Conservation (phyloP, 2,888 invertebrate genomes). For the Ypsolopha scabrella region DNA sequence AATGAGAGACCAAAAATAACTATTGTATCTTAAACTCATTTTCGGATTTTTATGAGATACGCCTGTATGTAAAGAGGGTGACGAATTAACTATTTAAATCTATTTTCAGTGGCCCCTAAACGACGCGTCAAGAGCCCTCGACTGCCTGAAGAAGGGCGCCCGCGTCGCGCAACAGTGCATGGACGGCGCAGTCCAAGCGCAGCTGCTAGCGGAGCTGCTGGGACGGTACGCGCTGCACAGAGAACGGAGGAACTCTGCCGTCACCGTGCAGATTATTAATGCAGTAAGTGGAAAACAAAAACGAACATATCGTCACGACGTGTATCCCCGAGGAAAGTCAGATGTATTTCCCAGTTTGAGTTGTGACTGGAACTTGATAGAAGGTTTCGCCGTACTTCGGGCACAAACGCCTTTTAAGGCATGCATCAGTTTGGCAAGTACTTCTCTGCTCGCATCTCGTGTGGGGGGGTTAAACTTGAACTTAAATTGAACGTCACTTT, state of each 20-base stretch:
- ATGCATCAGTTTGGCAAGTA: too few species aligned
- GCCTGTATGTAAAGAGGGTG: too few species aligned
- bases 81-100: too few species aligned
- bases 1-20: too few species aligned
- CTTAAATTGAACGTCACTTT: too few species aligned
- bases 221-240: conserved; percentile 95
- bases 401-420: too few species aligned
- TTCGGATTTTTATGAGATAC: too few species aligned
- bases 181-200: conserved; percentile 96
- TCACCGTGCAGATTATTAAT: conserved; percentile 67
- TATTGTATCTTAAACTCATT: too few species aligned
- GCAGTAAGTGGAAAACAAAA: conserved; percentile 44
- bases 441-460: too few species aligned
- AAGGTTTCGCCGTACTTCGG: too few species aligned
- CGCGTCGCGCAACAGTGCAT: conserved; percentile 97
- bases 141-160: conserved; percentile 95
- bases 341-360: neutral
- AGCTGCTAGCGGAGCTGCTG: conserved; percentile 93
- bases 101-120: conserved; percentile 74
- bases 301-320: neutral
- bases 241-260: conserved; percentile 83
- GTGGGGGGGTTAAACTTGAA: too few species aligned
- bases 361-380: too few species aligned
- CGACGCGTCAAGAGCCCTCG: conserved; percentile 91
- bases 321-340: neutral